Conservation (phyloP, 2,113 vertebrate species). For the Ptyas mucosa region DNA sequence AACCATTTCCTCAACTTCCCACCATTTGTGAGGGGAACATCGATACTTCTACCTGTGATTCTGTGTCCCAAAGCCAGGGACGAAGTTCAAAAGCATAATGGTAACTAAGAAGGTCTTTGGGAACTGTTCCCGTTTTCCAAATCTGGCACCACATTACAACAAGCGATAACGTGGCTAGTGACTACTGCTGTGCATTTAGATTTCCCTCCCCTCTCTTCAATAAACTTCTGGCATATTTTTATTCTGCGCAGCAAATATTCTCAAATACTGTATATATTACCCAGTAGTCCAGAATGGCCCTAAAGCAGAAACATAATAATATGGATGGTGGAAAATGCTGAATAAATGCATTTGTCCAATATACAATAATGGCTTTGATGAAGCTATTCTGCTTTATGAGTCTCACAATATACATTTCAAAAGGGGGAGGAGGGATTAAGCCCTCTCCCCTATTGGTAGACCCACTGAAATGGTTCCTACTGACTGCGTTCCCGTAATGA, state of each 20-base stretch:
- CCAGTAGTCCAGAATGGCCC: constrained; percentile 60
- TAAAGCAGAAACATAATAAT: constrained; percentile 60
- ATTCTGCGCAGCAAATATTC: constrained; percentile 57
- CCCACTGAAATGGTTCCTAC: constrained; percentile 63
- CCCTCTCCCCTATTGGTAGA: constrained; percentile 59
- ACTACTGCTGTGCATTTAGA: constrained; percentile 25
- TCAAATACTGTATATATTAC: constrained; percentile 45
- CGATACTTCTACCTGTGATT: not conserved
- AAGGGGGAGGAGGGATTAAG: not conserved
- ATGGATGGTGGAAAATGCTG: constrained; percentile 37
- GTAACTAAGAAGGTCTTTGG: not conserved
- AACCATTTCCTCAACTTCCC: not conserved
- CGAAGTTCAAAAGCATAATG: not conserved
- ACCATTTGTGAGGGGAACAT: not conserved
- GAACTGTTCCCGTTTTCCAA: constrained; percentile 26
- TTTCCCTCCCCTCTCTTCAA: constrained; percentile 51
- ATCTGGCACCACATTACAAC: not conserved
- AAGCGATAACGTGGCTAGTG: constrained; percentile 30
- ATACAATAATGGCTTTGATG: constrained; percentile 62
- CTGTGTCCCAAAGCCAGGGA: not conserved
- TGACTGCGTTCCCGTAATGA: constrained; percentile 54
- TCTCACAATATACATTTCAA: constrained; percentile 58
- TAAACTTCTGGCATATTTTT: constrained; percentile 58
- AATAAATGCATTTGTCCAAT: constrained; percentile 49
- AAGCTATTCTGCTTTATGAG: constrained; percentile 52